Conservation (phyloP, 1,140 invertebrate genomes). For the Condylostylus longicornis region DNA sequence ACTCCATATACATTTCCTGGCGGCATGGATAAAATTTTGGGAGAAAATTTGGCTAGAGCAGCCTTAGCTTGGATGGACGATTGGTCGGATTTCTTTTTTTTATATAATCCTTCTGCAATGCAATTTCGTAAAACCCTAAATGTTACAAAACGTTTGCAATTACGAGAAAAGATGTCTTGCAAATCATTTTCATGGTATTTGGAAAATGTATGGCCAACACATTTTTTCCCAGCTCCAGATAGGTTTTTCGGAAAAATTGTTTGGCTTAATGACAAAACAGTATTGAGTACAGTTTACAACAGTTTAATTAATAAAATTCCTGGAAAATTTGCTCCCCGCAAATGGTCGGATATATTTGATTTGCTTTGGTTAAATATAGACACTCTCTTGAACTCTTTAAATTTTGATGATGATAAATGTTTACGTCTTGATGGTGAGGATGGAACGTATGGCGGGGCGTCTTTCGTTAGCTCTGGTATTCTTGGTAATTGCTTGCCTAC, state of each 20-base stretch:
- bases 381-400: slow-evolving; percentile 18
- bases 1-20: slow-evolving; percentile 85
- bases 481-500: slow-evolving; percentile 34
- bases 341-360: slow-evolving; percentile 23
- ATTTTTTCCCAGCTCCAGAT: slow-evolving; percentile 74
- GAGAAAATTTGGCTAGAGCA: slow-evolving; percentile 75
- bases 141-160: slow-evolving; percentile 43
- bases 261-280: slow-evolving; percentile 29
- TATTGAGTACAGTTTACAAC: slow-evolving; percentile 21
- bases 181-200: slow-evolving; percentile 91
- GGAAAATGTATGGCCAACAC: slow-evolving; percentile 76
- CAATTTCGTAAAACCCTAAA: slow-evolving; percentile 22
- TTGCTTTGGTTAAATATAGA: slow-evolving; percentile 15
- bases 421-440: slow-evolving; percentile 20
- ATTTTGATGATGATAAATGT: slow-evolving; percentile 23
- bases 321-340: slow-evolving; percentile 16
- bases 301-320: slow-evolving; percentile 24
- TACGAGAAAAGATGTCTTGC: slow-evolving; percentile 69
- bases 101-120: slow-evolving; percentile 47
- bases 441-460: slow-evolving; percentile 15
- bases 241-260: slow-evolving; percentile 66
- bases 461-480: slow-evolving; percentile 36
- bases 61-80: slow-evolving; percentile 91
- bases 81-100: slow-evolving; percentile 80
- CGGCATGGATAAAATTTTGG: slow-evolving; percentile 66